Conservation (phyloP, 2,888 invertebrate species). For the Gymnosoma rotundatum region DNA sequence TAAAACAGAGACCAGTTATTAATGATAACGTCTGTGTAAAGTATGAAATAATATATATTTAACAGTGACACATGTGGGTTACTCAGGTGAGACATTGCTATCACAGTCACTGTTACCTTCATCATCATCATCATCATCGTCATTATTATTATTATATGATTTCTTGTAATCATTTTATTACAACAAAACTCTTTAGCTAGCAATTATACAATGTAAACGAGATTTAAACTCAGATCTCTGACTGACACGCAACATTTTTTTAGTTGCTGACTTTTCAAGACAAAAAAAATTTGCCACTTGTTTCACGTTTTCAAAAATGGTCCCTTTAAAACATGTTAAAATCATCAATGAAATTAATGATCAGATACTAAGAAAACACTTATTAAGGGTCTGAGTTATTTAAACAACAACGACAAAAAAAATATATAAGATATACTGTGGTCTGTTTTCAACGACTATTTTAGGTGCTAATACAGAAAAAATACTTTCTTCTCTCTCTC, state of each 20-base stretch:
- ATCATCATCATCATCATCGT: constrained; percentile 20
- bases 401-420: not conserved
- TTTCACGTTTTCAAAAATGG: constrained; percentile 17
- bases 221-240: constrained; percentile 31
- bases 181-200: constrained; percentile 18
- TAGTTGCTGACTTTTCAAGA: not conserved
- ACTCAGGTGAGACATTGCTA: constrained; percentile 56
- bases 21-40: constrained; percentile 43
- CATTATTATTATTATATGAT: constrained; percentile 18
- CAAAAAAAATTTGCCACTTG: constrained; percentile 42
- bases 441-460: not conserved
- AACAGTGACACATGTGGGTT: constrained; percentile 64
- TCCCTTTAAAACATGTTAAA: constrained; percentile 15
- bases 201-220: constrained; percentile 55
- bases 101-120: not conserved
- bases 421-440: not conserved
- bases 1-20: constrained; percentile 25
- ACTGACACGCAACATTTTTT: constrained; percentile 50
- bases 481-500: no score
- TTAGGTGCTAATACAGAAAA: not conserved
- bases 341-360: constrained; percentile 44
- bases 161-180: constrained; percentile 50
- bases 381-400: constrained; percentile 16
- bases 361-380: constrained; percentile 40
- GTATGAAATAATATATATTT: constrained; percentile 43